Base-by-base conservation (phyloP, 2,888 invertebrate species). In the Schizotus pectinicornis region DNA sequence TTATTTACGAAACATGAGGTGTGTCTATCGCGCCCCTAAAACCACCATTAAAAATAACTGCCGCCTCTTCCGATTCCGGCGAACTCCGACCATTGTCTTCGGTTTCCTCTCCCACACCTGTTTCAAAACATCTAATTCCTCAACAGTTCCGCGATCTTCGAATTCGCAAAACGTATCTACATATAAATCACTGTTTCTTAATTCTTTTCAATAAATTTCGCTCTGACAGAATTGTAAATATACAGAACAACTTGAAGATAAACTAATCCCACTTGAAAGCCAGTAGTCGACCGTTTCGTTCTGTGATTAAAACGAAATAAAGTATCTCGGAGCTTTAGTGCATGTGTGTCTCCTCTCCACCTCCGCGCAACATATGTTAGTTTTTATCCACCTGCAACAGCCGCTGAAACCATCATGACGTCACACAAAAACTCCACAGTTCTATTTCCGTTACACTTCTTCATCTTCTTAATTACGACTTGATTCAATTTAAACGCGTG, bases 1-100 rank as follows among this genome's bases (percentile, higher is more conserved):
- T 63, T 62, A 62, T 62, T 62, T 57, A 62, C 30, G 49, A 59
- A 56, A 49, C 49, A 48, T 43, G 49, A 63, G 58, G 54, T 47
- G 37, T 35, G 9, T 36, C 8, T 37, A 33, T 13, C 9, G 37
- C 31, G 35, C 13, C 34, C 9, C 12, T 45, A 45, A 31, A 45
- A 45, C 22, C 5, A 22, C 22, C 22, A 22, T 22, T 3, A 22
- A 22, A 22, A 22, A 22, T 22, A 22, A 22, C 22, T 22, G 22
- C 22, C 22, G 22, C 22, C 22, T 22, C 22, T 22, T 22, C 22
- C 22, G 2, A 22, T 22, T 22, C 22, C 22, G 22, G 22, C 2
- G 5, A 22, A 5, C 22, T 22, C 5, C 22, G 22, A 22, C 22
- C 22, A 22, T 22, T 22, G 22, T 22, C 22, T 22, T 22, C 22